Evolutionary conservation across 2,888 invertebrate genomes (phyloP), one percentile per base, ranked within the genome.

Genomic region (Phytoseiulus persimilis): DNA sequence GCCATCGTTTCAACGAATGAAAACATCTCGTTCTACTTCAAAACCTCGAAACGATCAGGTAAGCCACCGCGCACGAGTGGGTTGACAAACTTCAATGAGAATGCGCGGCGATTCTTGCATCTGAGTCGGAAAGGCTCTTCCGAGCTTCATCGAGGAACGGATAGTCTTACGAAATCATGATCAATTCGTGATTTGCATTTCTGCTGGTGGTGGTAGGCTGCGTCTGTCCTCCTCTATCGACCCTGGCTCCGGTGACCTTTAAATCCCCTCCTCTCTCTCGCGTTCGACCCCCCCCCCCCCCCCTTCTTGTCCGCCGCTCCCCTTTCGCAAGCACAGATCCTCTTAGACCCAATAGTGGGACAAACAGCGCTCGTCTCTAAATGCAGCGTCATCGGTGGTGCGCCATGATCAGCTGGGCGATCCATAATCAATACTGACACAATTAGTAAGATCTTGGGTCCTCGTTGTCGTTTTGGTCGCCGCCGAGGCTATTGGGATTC

Each of bases 1-100:
- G 39, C 87, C 28, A 87, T 87, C 33, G 45, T 87, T n/a, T 87
- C 87, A 33, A 39, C 87, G n/a, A 32, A n/a, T 28, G 87, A 87
- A 87, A 87, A 87, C 87, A 32, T 87, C n/a, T 87, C 87, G 33
- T 32, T 87, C n/a, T 45, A 87, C 32, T 87, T 87, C 45, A 33
- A 45, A 33, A 87, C 87, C n/a, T 39, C 87, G 6, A 65, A 65
- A 65, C 65, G 65, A 65, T 65, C 65, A 65, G 65, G 65, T 65
- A 23, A 65, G 65, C 65, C 9, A 65, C 23, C 1, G 65, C 1
- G 18, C 65, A 23, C 65, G 28, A 18, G 1, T 65, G 18, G 65
- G 18, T 23, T 2, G 28, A 65, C 14, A 65, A 23, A 23, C 9
- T 65, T 18, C 39, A 9, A 6, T 9, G 39, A 39, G 39, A 39